These are phyloP conservation scores for Aurelia sp. DNA, from an alignment of 30 jellyfish, hydroid and myxozoan species.

Conservation along the genomic window DNA sequence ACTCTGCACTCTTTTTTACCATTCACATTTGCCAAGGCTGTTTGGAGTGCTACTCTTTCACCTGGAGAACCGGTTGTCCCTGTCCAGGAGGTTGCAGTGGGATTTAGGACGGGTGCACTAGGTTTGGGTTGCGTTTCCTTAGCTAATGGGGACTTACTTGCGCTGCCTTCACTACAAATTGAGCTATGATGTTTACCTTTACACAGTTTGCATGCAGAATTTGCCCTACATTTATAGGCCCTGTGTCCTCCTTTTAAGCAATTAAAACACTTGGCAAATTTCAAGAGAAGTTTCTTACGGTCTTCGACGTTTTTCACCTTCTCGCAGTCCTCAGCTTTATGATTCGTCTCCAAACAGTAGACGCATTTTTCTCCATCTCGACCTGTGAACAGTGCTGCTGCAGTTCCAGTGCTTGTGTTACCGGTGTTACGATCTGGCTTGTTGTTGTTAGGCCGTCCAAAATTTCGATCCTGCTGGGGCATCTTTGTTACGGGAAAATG, in stretches of 20 bases:
- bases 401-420: not conserved
- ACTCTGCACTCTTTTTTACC: conserved; percentile 11
- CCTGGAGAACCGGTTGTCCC: conserved; percentile 28
- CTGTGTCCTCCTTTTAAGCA: conserved; percentile 34
- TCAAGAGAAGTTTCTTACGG: conserved; percentile 19
- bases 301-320: conserved; percentile 1
- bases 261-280: conserved; percentile 20
- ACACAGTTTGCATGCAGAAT: not conserved
- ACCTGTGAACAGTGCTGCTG: conserved; percentile 3
- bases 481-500: not conserved
- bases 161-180: not conserved
- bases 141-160: not conserved
- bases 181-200: conserved; percentile 34
- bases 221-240: conserved; percentile 3
- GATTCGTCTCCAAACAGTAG: conserved; percentile 18
- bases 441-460: too few relatives aligned
- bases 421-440: too few relatives aligned
- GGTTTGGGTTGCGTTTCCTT: conserved; percentile 20
- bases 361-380: conserved; percentile 12
- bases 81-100: conserved; percentile 52
- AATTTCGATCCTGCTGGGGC: too few relatives aligned
- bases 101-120: conserved; percentile 57
- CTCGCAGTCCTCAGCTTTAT: conserved; percentile 26
- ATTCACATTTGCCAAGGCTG: conserved; percentile 56
- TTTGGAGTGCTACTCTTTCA: conserved; percentile 28